Base-by-base conservation (phyloP, 2,888 invertebrate species). In the Oxytorus armatus region DNA sequence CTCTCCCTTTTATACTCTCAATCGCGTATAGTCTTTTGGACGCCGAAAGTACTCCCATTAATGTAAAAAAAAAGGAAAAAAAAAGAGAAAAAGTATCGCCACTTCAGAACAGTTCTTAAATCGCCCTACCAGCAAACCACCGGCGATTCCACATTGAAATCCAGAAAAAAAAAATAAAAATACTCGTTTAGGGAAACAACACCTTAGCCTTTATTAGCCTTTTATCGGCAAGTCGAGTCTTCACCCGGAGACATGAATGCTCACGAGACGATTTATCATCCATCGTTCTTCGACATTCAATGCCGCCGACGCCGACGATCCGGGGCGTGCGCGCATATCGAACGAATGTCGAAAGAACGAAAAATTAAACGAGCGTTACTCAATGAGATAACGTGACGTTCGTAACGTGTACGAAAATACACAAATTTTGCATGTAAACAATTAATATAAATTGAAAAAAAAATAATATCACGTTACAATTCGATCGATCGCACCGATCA, bases 21-120 rank as follows among this genome's bases (percentile, higher is more conserved):
- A 61, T 72, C 23, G 42, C 49, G 36, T 55, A 73, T 53, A 36
- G 57, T 51, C 51, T 63, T 61, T 63, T 57, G 80, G 80, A 80
- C 73, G 80, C 72, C 77, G 57, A 69, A 63, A 49, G 77, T 73
- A 77, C 51, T 63, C 25, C 63, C 55, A 53, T 76, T 55, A 29
- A 16, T 11, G 42, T 14, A 11, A 29, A 47, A 3, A 53, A n/a
- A n/a, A n/a, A n/a, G n/a, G n/a, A n/a, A n/a, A n/a, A n/a, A n/a
- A n/a, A n/a, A n/a, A n/a, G n/a, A 53, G 16, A 51, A 39, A 59
- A 57, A 66, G 0, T 5, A 25, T 51, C 47, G 25, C 8, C 42
- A 16, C 25, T 23, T 10, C 7, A 7, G 36, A 42, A 53, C 11
- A 29, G 51, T 53, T 14, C 14, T 44, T 42, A 36, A 47, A 63